Base-by-base conservation (phyloP, 2,797 vertebrate species). In the Anas flavirostris region DNA sequence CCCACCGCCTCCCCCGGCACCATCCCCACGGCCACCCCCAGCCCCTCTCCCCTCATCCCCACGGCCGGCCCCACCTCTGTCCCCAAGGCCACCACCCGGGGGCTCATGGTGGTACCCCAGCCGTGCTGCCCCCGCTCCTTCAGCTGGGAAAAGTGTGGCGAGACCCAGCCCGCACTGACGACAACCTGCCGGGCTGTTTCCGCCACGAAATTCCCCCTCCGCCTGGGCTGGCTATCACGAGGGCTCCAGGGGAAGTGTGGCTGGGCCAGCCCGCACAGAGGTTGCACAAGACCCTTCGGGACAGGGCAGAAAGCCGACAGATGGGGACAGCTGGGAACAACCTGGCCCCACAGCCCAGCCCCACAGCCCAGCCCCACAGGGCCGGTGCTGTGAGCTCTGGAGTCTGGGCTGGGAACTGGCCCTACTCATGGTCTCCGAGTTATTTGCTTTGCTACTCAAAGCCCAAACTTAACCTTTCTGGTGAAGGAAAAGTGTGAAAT, bases 31-130 rank as follows among this genome's bases (percentile, higher is more conserved):
- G 7, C 46, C 16, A 0, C 44, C 10, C 4, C 16, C 26, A 58
- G 28, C 52, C 28, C 52, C 52, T 29, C 29, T 29, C 10, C 9
- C 33, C 41, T 50, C 1, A 25, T 29, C 29, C 33, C 41, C 59
- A 6, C 0, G 0, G 31, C 59, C 56, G 0, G 66, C 5, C 75
- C 77, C 63, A 86, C 46, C 72, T 79, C 29, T 84, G 29, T 74
- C n/a, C 26, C 0, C 1, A 10, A 33, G 23, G 33, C 12, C 6
- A 0, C 39, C 0, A 28, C 70, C 59, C 12, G 4, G 9, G 62
- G 31, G 26, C n/a, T 94, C 93, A 93, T 84, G 83, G 41, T 91
- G 80, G 62, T 86, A 69, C 69, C 92, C 10, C 80, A n/a, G 82
- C 31, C 10, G 35, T 33, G 48, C 16, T 26, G 53, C 10, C 31